Base-by-base conservation (phyloP, 2,888 invertebrate genomes). In the Acanthosoma haemorrhoidale region DNA sequence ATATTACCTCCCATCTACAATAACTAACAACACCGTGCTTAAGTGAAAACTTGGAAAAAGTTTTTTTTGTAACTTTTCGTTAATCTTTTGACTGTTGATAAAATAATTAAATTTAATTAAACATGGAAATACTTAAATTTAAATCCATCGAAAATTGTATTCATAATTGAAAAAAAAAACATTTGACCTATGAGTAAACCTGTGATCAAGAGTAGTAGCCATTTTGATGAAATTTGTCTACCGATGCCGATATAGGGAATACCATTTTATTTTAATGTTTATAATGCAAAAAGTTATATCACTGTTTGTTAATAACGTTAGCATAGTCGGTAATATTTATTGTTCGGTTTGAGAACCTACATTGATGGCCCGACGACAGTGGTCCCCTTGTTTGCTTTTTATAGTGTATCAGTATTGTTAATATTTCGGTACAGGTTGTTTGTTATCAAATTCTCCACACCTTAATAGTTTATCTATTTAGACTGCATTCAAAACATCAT, bases 221-320 rank as follows among this genome's bases (percentile, higher is more conserved):
- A 67, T 67, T 67, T 67, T 67, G 57, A 51, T 57, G 67, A 67
- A 51, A 67, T 34, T 31, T 67, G 67, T 67, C 67, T 15, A 51
- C 67, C 36, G 67, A 67, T 67, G 67, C 67, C 67, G 67, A 67
- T 67, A 29, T 2, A 32, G 57, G 31, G 67, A 29, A 43, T 67
- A 67, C 25, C 51, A 38, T 36, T 39, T 29, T 67, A 57, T 34
- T 67, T 34, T 67, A 16, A 32, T 59, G 59, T 31, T 16, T 59
- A 32, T 18, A 51, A 25, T n/a, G 51, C n/a, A 13, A 25, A 51
- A 29, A 21, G 51, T 2, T 21, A 51, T 51, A n/a, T 51, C 0
- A 25, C 13, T n/a, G 25, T 16, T 51, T 51, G 21, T 51, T 51
- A 51, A 25, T 51, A n/a, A 25, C 21, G 29, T 51, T 4, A 51